These are phyloP conservation scores for Trilocha varians DNA, from an alignment of 2,888 invertebrate species.

Conservation along the genomic window DNA sequence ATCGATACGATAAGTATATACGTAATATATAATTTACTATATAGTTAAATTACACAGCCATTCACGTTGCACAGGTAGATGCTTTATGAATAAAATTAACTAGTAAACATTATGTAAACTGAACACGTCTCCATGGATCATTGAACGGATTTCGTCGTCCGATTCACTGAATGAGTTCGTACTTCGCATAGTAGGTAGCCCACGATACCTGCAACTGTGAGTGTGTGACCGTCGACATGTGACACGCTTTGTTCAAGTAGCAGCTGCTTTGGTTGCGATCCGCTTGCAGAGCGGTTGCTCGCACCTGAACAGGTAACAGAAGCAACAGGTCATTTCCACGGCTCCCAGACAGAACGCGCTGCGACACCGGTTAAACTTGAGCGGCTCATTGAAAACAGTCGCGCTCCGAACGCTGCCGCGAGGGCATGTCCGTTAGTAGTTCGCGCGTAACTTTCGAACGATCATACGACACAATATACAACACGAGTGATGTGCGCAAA, in stretches of 20 bases:
- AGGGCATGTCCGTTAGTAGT: slow-evolving; percentile 25
- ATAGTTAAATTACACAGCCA: too few species aligned
- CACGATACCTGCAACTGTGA: too few species aligned
- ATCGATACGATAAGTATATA: too few species aligned
- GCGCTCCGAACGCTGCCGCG: slow-evolving; percentile 30
- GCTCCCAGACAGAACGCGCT: slow-evolving; percentile 35
- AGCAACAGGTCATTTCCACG: slow-evolving; percentile 70
- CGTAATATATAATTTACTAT: too few species aligned
- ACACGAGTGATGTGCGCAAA: slow-evolving; percentile 62
- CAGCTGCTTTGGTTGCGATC: slow-evolving; percentile 56
- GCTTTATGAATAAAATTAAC: slow-evolving; percentile 13
- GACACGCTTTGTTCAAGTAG: slow-evolving; percentile 53
- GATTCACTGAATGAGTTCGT: slow-evolving; percentile 45
- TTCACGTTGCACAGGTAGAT: too few species aligned
- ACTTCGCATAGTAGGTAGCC: slow-evolving; percentile 21
- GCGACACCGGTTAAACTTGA: slow-evolving; percentile 11
- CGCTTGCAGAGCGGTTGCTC: slow-evolving; percentile 48
- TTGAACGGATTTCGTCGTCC: slow-evolving; percentile 47
- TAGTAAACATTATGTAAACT: slow-evolving; percentile 33
- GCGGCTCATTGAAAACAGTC: slow-evolving; percentile 29
- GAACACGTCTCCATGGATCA: slow-evolving; percentile 34
- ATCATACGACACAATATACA: slow-evolving; percentile 18
- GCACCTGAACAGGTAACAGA: slow-evolving; percentile 68
- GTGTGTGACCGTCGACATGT: slow-evolving; percentile 34
- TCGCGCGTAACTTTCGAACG: slow-evolving; percentile 18